Evolutionary conservation across 1,140 invertebrate species (phyloP).

Genomic region (Zaprionus lachaisei): DNA sequence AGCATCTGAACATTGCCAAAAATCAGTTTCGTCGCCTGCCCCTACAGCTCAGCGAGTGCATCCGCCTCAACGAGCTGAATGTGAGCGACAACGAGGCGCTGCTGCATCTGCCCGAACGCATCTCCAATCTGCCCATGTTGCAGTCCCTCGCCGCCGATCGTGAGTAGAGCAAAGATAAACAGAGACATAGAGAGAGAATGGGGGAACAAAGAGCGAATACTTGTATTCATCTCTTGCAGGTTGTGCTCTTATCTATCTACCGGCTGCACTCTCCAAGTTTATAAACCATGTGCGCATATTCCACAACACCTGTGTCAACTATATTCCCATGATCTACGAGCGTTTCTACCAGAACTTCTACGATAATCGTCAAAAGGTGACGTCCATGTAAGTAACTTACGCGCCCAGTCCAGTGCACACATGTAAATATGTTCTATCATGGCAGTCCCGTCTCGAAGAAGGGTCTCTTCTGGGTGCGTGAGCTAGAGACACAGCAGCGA

Average conservation of each 20-base stretch:
- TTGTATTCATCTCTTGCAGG: conserved; percentile 45
- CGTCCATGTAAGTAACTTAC: conserved; percentile 57
- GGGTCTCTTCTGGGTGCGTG: conserved; percentile 70
- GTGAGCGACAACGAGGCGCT: conserved; percentile 77
- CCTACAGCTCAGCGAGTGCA: conserved; percentile 74
- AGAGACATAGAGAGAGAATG: not conserved
- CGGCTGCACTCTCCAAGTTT: conserved; percentile 79
- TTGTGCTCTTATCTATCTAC: conserved; percentile 74
- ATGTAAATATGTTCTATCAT: not conserved
- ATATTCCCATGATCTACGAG: conserved; percentile 81
- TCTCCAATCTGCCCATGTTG: conserved; percentile 73
- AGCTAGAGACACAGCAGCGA: conserved; percentile 57
- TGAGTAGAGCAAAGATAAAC: conserved; percentile 42
- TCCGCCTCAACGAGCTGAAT: conserved; percentile 75
- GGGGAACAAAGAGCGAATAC: not conserved
- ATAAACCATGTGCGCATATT: conserved; percentile 80
- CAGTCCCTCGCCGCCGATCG: conserved; percentile 78
- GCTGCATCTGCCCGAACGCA: conserved; percentile 76
- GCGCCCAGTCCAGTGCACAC: not conserved
- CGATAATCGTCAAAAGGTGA: conserved; percentile 65
- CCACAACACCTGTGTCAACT: conserved; percentile 77
- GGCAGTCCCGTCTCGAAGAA: conserved; percentile 48
- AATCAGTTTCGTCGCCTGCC: conserved; percentile 75
- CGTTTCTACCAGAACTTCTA: conserved; percentile 78
- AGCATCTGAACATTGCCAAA: conserved; percentile 76